A percentile compares a stretch with the other conserved stretches of the same genome.
Evolutionary conservation across 1,140 invertebrate genomes (phyloP).

Genomic region (Odontomachus brunneus): DNA sequence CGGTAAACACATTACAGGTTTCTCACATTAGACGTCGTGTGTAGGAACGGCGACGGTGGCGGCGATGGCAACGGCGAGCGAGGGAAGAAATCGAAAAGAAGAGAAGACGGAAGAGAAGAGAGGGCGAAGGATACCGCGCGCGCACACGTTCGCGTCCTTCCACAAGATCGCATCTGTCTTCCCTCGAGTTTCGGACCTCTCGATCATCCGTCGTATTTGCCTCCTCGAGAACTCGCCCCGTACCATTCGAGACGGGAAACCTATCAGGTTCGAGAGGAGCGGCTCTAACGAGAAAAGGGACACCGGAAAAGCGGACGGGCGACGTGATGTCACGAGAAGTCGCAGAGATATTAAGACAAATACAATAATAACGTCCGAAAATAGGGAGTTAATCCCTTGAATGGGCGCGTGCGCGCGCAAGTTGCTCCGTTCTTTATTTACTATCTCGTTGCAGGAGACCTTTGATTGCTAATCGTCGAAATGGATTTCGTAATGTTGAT

Average conservation of each 20-base stretch:
- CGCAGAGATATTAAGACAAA: constrained; percentile 46
- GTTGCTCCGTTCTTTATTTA: constrained; percentile 7
- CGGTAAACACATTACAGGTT: constrained; percentile 74
- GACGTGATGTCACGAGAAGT: background rate
- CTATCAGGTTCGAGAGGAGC: constrained; percentile 43
- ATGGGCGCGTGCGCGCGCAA: background rate
- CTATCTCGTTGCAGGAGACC: background rate
- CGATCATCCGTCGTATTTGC: constrained; percentile 63
- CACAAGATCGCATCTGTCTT: constrained; percentile 64
- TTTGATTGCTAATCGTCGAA: constrained; percentile 1
- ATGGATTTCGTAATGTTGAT: background rate
- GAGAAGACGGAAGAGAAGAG: constrained; percentile 54
- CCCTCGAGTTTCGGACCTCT: constrained; percentile 50
- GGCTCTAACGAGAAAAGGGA: constrained; percentile 42
- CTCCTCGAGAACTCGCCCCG: constrained; percentile 30
- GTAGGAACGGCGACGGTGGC: background rate
- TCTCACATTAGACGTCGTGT: constrained; percentile 66
- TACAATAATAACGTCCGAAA: constrained; percentile 21
- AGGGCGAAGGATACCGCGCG: constrained; percentile 32
- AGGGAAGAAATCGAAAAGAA: constrained; percentile 30
- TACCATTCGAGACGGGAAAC: constrained; percentile 49
- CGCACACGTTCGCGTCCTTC: constrained; percentile 11
- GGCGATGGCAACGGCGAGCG: background rate
- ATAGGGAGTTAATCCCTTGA: background rate
- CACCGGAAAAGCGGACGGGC: constrained; percentile 30